Base-by-base conservation (phyloP, 2,888 invertebrate genomes). In the Acanthococcus lagerstroemiae region DNA sequence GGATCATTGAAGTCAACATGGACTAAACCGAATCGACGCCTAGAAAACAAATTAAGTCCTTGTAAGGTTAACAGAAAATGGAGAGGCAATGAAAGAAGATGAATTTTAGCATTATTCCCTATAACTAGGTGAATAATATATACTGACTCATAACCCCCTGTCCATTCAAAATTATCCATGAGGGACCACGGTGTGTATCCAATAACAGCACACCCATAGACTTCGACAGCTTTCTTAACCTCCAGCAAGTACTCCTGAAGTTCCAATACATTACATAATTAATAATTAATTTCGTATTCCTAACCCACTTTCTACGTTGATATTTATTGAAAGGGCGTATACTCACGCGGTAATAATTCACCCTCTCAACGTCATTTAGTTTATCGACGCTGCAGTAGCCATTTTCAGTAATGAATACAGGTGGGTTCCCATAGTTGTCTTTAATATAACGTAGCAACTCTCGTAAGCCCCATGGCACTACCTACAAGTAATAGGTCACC, bases 151-250 rank as follows among this genome's bases (percentile, higher is more conserved):
- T 81, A 90, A 25, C 90, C 90, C 52, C 80, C 78, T 67, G 79
- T 79, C 90, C 90, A 90, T 74, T 91, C 90, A 75, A 85, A 88
- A 73, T 88, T 88, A 72, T 92, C 90, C 76, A 90, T 80, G n/a
- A 91, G 76, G 69, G 86, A 86, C 88, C 90, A 90, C 61, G 84
- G 82, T 0, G 86, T 82, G 73, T 89, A 91, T 0, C 84, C 87
- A 6, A 80, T 76, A 0, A 82, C 78, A 12, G 77, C 78, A n/a
- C 81, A 80, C 2, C 74, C 76, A 63, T 81, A 80, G 9, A 80
- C 78, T 68, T 80, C 73, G 52, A 81, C 77, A 1, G 80, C 81
- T 66, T 79, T 77, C 7, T 27, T 17, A 3, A 63, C 24, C 50
- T 63, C 54, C 12, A 30, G 30, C n/a, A 63, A 22, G 25, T 54